Evolutionary conservation across 2,888 invertebrate genomes (phyloP).

Genomic region (Drosophila neoperkinsi): DNA sequence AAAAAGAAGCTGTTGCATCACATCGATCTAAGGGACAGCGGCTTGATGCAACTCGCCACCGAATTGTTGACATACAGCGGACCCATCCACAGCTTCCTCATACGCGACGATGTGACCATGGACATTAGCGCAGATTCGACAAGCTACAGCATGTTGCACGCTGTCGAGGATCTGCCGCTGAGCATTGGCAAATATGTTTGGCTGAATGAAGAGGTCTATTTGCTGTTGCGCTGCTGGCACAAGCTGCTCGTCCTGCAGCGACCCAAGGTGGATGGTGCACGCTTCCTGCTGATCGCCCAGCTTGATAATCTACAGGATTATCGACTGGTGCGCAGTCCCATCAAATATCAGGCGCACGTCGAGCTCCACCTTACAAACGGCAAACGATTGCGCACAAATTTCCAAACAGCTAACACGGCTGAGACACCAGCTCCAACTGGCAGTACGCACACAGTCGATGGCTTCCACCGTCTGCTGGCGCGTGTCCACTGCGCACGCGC

Average conservation of each 20-base stretch:
- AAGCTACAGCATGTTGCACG: constrained; percentile 53
- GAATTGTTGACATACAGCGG: constrained; percentile 64
- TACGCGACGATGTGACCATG: constrained; percentile 34
- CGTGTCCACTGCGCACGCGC: constrained; percentile 70
- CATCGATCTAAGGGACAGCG: constrained; percentile 67
- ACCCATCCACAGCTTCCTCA: constrained; percentile 57
- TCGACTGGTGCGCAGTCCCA: constrained; percentile 58
- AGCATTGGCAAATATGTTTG: constrained; percentile 80
- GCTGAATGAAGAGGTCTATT: constrained; percentile 66
- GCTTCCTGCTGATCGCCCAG: constrained; percentile 60
- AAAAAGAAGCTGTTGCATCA: constrained; percentile 70
- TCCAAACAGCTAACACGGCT: constrained; percentile 46
- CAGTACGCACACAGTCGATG: constrained; percentile 6
- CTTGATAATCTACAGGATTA: constrained; percentile 65
- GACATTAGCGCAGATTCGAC: constrained; percentile 20
- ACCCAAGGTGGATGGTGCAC: constrained; percentile 37
- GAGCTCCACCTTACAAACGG: constrained; percentile 64
- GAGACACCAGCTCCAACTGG: neutral
- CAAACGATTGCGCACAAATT: constrained; percentile 64
- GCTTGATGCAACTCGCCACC: constrained; percentile 32
- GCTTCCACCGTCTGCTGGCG: constrained; percentile 64
- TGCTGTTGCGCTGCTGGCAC: constrained; percentile 81
- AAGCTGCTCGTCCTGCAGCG: constrained; percentile 69
- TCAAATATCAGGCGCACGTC: constrained; percentile 69
- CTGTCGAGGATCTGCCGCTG: constrained; percentile 55